Conservation (phyloP, 2,797 vertebrate species). For the Neomorphus geoffroyi region DNA sequence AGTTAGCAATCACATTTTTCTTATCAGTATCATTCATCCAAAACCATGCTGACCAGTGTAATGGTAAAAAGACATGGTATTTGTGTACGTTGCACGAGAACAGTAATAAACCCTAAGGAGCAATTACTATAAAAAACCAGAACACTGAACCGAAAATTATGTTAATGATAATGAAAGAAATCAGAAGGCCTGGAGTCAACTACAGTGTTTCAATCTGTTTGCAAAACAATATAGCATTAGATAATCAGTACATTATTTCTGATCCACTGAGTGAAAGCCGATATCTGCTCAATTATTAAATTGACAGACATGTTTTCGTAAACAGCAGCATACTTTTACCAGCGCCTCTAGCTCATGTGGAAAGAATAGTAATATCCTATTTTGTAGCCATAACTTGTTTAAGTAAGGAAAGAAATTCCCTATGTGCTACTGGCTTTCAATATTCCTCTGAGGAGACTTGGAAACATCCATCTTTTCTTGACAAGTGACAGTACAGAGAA, state of each 20-base stretch:
- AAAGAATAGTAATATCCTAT: not conserved
- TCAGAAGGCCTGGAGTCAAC: not conserved
- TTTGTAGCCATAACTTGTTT: not conserved
- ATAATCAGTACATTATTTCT: not conserved
- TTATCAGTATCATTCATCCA: not conserved
- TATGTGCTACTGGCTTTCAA: not conserved
- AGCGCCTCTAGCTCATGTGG: not conserved
- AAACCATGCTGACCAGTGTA: not conserved
- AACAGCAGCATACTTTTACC: not conserved
- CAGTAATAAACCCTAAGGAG: not conserved
- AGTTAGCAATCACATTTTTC: not conserved
- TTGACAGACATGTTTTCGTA: conserved; percentile 1
- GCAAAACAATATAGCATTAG: not conserved
- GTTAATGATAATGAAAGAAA: conserved; percentile 1
- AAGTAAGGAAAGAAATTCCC: not conserved
- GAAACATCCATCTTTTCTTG: not conserved
- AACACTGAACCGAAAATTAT: not conserved
- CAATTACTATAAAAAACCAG: not conserved
- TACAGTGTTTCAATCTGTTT: not conserved
- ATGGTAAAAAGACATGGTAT: not conserved
- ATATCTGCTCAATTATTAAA: not conserved
- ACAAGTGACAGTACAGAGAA: not conserved
- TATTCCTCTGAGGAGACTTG: not conserved
- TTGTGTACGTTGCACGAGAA: not conserved
- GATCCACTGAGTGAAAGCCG: not conserved